Conservation (phyloP, 2,113 vertebrate genomes). For the Thymallus thymallus region DNA sequence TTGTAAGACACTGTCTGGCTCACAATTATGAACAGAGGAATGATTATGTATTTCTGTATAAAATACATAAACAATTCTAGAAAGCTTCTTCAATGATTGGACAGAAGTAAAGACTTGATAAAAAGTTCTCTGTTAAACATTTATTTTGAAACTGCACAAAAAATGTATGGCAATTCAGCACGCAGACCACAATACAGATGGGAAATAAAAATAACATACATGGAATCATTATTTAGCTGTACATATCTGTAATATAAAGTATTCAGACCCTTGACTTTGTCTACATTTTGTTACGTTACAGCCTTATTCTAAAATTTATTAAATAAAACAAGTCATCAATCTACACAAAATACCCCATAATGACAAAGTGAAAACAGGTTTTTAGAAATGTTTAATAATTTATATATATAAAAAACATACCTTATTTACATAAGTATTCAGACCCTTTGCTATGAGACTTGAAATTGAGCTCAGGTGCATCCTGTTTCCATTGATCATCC, state of each 20-base stretch:
- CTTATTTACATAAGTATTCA: no score
- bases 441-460: no score
- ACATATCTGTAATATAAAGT: constrained; percentile 64
- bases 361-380: no score
- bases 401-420: no score
- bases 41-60: no score
- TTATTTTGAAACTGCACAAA: constrained; percentile 77
- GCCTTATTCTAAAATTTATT: constrained; percentile 52
- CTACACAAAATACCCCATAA: no score
- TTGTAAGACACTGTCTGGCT: neutral
- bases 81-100: neutral
- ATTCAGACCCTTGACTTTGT: no score
- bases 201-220: constrained; percentile 42
- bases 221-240: constrained; percentile 64
- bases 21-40: neutral
- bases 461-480: no score
- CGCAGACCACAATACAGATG: constrained; percentile 73
- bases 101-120: neutral
- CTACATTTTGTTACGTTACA: constrained; percentile 18
- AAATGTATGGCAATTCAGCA: constrained; percentile 78
- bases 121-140: constrained; percentile 59
- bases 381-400: no score
- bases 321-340: no score
- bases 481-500: no score
- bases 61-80: no score